Evolutionary conservation across 2,797 vertebrate genomes (phyloP), one percentile per base, ranked within the genome.

Genomic region (Hafferia zeledoni): DNA sequence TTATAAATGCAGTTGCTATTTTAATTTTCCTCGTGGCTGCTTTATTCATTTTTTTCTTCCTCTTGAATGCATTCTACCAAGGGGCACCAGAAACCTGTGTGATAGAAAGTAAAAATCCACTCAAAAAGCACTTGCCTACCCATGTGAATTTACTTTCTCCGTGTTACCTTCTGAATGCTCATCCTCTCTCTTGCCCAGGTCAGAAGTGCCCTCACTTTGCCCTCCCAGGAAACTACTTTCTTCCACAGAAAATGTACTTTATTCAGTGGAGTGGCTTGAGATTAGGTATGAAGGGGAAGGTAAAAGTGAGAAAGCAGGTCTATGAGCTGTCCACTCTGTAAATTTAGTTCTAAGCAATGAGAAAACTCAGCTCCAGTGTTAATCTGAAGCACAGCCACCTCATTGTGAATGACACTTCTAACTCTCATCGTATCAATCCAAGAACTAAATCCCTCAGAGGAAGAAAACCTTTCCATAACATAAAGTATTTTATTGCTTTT

Each of bases 341-440:
- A 94, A 87, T 13, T 31, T 16, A 61, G 17, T 25, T 60, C 37
- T 9, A 33, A 41, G 28, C 53, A 16, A 68, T 6, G 18, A 85
- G 17, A 57, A 77, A 89, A 20, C 44, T 20, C 5, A 79, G 35
- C 3, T 9, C 5, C 19, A 17, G 30, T 50, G 72, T 9, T 55
- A 39, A 46, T 25, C 30, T n/a, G 52, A 50, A 77, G 18, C 33
- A 49, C 10, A 41, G 17, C 8, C 1, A 0, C 9, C 44, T 13
- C 53, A 27, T 17, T 39, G 44, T 46, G 41, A 86, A 61, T 17
- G 7, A 44, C 13, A 31, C 19, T 65, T 86, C 30, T 56, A 71
- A 19, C 16, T 33, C 31, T 47, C 55, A 25, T 12, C 16, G 1
- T 1, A 79, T 1, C 0, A 2, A 84, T 27, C 35, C n/a, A 35